Conservation (phyloP, 2,797 vertebrate genomes). For the Notamacropus eugenii region DNA sequence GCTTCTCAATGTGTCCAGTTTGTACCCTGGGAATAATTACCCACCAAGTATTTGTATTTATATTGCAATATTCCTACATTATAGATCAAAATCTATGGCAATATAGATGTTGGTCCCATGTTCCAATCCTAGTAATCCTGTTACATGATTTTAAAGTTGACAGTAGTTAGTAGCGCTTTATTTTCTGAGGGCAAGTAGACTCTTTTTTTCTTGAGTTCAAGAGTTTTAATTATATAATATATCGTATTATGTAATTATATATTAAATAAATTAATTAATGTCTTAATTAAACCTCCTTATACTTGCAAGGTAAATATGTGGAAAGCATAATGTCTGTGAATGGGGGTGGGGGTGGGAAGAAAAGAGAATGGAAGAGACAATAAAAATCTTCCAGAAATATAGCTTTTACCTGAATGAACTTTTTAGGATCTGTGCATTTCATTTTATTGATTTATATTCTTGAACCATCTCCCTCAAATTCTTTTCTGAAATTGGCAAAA, state of each 20-base stretch:
- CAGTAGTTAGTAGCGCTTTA: background rate
- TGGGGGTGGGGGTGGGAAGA: background rate
- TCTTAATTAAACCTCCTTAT: background rate
- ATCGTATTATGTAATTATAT: no score
- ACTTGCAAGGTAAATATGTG: background rate
- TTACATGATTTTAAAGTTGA: background rate
- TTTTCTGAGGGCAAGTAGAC: background rate
- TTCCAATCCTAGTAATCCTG: background rate
- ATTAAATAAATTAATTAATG: background rate
- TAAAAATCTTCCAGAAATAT: background rate
- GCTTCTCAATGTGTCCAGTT: background rate
- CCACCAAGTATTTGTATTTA: background rate
- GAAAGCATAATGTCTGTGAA: background rate
- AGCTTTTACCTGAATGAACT: background rate
- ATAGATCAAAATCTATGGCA: background rate
- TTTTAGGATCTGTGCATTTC: background rate
- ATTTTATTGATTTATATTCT: background rate
- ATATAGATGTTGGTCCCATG: background rate
- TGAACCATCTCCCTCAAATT: background rate
- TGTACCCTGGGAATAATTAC: background rate
- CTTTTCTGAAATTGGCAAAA: background rate
- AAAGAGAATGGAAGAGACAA: background rate
- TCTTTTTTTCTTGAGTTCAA: background rate
- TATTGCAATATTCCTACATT: no score
- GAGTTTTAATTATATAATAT: background rate